These are phyloP conservation scores for Tichodroma muraria DNA, from an alignment of 2,113 vertebrate genomes.

Conservation along the genomic window DNA sequence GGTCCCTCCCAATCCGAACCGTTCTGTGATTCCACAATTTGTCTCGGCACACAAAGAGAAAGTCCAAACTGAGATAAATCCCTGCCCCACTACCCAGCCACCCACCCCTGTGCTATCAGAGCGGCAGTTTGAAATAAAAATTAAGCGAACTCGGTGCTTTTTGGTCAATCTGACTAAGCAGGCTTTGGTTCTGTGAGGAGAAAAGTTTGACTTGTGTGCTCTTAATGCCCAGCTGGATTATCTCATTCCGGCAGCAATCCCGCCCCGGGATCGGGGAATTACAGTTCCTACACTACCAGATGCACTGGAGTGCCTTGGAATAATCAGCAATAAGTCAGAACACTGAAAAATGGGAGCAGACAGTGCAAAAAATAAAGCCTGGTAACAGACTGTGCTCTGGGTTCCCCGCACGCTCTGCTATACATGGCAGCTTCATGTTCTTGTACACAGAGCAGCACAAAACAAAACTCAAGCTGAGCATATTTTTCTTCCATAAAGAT, in stretches of 20 bases:
- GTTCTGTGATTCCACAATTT: background rate
- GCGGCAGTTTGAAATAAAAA: background rate
- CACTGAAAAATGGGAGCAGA: background rate
- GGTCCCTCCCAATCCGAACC: background rate
- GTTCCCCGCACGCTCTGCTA: background rate
- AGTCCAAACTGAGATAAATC: background rate
- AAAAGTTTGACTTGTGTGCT: background rate
- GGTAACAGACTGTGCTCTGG: slow-evolving; percentile 2
- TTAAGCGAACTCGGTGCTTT: too few species aligned
- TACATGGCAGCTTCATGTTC: background rate
- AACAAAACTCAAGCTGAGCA: background rate
- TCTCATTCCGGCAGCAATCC: background rate
- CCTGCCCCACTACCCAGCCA: background rate
- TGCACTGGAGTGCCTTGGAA: background rate
- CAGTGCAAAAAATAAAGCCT: background rate
- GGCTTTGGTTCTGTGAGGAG: background rate
- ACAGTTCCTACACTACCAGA: background rate
- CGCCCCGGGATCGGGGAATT: fast-evolving
- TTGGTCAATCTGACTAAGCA: background rate
- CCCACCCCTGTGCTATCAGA: background rate
- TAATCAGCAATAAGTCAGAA: background rate
- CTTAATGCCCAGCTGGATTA: background rate
- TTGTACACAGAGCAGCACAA: background rate
- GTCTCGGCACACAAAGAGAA: background rate
- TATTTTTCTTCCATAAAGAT: background rate